phyloP scores from a whole-genome alignment of 2,113 vertebrate genomes.

The Seriola rivoliana region DNA sequence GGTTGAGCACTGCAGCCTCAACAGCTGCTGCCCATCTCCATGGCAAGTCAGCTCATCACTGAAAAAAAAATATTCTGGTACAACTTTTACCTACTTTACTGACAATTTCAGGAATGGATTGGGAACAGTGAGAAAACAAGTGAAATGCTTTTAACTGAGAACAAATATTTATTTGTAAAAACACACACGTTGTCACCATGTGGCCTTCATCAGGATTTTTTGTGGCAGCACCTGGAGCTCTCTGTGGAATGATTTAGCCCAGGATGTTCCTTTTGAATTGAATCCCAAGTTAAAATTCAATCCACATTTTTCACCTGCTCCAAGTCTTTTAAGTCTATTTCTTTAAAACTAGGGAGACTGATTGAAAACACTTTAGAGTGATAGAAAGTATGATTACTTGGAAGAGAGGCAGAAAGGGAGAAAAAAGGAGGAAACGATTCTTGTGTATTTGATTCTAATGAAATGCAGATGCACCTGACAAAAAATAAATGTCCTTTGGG shows the following conservation, averaged over 20 bases:
- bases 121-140: neutral
- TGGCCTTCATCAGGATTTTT: constrained; percentile 30
- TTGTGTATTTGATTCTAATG: constrained; percentile 65
- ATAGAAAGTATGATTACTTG: constrained; percentile 70
- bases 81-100: neutral
- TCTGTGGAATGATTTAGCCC: constrained; percentile 31
- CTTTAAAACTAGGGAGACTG: constrained; percentile 62
- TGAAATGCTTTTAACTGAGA: constrained; percentile 6
- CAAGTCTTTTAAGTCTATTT: constrained; percentile 64
- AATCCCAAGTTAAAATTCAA: constrained; percentile 66
- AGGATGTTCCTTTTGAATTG: constrained; percentile 50
- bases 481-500: constrained; percentile 70
- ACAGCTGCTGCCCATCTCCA: constrained; percentile 1
- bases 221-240: constrained; percentile 23
- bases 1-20: neutral
- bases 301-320: constrained; percentile 61
- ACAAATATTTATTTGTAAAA: constrained; percentile 43
- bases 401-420: constrained; percentile 53
- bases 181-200: neutral
- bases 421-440: constrained; percentile 24
- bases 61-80: constrained; percentile 8
- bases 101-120: neutral
- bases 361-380: constrained; percentile 71
- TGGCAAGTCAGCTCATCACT: neutral
- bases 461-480: constrained; percentile 70